Percentiles rank a stretch among this genome's conserved stretches.
Evolutionary conservation across 2,888 invertebrate species (phyloP).

Genomic region (Drymonia ruficornis): DNA sequence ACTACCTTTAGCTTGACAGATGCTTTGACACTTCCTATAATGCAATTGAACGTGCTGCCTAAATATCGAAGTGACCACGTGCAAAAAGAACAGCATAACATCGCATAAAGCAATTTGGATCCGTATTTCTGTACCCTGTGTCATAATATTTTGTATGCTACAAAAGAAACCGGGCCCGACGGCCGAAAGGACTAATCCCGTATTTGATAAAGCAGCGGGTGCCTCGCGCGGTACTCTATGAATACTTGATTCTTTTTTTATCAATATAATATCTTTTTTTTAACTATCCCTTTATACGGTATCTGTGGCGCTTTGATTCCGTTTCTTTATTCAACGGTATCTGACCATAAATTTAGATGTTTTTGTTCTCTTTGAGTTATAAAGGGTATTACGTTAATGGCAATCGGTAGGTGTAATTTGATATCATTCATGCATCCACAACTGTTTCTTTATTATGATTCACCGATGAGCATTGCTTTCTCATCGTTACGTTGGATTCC

Average conservation of each 20-base stretch:
- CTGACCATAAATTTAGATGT: conserved; percentile 75
- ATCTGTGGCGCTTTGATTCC: conserved; percentile 79
- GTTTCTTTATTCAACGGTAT: conserved; percentile 80
- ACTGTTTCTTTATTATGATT: conserved; percentile 71
- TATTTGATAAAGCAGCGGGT: conserved; percentile 83
- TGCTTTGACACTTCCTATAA: neutral
- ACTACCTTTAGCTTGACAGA: neutral
- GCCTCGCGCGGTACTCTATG: conserved; percentile 67
- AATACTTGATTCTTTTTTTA: conserved; percentile 73
- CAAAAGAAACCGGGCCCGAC: conserved; percentile 61
- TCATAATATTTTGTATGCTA: conserved; percentile 77
- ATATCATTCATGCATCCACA: conserved; percentile 65
- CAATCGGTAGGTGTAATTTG: conserved; percentile 82
- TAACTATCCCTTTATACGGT: conserved; percentile 69
- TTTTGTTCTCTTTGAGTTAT: conserved; percentile 82
- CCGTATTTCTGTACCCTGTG: conserved; percentile 67
- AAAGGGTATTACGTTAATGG: conserved; percentile 81
- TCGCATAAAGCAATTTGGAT: conserved; percentile 16
- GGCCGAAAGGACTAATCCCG: conserved; percentile 69
- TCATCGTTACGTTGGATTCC: conserved; percentile 23
- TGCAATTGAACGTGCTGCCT: neutral
- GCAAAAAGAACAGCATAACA: neutral
- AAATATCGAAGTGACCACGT: neutral
- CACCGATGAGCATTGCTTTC: conserved; percentile 52
- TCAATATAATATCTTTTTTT: conserved; percentile 67